A percentile compares a stretch with the other conserved stretches of the same genome.
Evolutionary conservation across 2,888 invertebrate species (phyloP).

Genomic region (Drosophila neoperkinsi): DNA sequence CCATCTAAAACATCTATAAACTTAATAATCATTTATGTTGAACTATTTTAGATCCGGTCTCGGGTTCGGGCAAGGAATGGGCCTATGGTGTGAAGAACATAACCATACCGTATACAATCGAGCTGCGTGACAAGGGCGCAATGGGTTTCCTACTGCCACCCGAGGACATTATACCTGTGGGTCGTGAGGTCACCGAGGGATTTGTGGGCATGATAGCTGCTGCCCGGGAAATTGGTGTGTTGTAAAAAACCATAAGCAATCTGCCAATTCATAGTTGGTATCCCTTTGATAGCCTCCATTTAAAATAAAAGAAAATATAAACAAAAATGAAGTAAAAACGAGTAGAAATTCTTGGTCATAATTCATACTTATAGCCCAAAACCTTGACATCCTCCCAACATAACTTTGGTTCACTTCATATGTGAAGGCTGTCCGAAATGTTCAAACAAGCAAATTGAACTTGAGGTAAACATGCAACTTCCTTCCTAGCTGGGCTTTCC

Average conservation of each 20-base stretch:
- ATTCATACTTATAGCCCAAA: slow-evolving; percentile 32
- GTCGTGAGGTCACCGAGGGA: slow-evolving; percentile 87
- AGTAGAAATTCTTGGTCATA: slow-evolving; percentile 80
- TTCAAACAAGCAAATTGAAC: slow-evolving; percentile 70
- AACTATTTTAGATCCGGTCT: slow-evolving; percentile 82
- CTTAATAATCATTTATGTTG: neutral
- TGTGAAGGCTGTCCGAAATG: slow-evolving; percentile 58
- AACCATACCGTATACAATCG: slow-evolving; percentile 87
- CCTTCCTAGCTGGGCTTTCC: slow-evolving; percentile 55
- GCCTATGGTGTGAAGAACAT: slow-evolving; percentile 86
- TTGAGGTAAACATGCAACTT: slow-evolving; percentile 76
- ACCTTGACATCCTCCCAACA: slow-evolving; percentile 30
- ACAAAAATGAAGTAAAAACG: neutral
- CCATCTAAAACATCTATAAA: neutral
- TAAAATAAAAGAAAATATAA: neutral
- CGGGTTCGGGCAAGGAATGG: slow-evolving; percentile 86
- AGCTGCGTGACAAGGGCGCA: slow-evolving; percentile 88
- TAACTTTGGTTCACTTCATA: slow-evolving; percentile 16
- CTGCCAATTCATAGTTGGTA: neutral
- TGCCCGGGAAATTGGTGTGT: slow-evolving; percentile 82
- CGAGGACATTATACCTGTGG: slow-evolving; percentile 87
- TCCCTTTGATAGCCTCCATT: neutral
- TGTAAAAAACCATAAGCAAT: slow-evolving; percentile 60
- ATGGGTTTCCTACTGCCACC: slow-evolving; percentile 90
- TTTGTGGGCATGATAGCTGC: slow-evolving; percentile 86